Conservation (phyloP, 2,797 vertebrate genomes). For the Gobionotothen gibberifrons region DNA sequence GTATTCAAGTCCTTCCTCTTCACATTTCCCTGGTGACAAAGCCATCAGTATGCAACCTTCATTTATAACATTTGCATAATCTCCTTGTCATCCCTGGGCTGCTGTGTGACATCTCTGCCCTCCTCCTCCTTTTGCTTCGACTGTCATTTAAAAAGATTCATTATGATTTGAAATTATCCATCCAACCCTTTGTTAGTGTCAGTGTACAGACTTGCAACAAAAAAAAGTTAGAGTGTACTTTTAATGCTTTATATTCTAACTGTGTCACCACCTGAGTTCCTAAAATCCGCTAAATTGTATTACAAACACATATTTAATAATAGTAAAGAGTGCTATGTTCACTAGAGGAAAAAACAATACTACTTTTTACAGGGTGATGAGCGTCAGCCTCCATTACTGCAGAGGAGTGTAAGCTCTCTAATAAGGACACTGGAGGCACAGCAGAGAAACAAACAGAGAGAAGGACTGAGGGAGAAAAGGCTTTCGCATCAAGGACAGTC, state of each 20-base stretch:
- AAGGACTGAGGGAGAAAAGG: slow-evolving; percentile 34
- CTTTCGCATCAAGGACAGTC: slow-evolving; percentile 46
- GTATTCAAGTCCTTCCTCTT: slow-evolving; percentile 66
- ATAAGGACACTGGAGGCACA: slow-evolving; percentile 54
- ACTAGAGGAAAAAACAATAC: slow-evolving; percentile 1
- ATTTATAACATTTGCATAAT: slow-evolving; percentile 75
- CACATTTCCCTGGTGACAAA: slow-evolving; percentile 72
- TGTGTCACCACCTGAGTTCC: slow-evolving; percentile 16
- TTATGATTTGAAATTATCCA: slow-evolving; percentile 44
- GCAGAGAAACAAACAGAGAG: slow-evolving; percentile 32
- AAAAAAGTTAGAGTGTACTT: background rate
- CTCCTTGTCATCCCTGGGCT: slow-evolving; percentile 52
- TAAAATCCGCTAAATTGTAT: slow-evolving; percentile 27
- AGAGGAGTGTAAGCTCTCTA: slow-evolving; percentile 37
- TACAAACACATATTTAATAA: slow-evolving; percentile 21
- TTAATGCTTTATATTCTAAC: slow-evolving; percentile 6
- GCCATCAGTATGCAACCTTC: slow-evolving; percentile 52
- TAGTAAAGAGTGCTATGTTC: slow-evolving; percentile 9
- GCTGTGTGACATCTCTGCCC: slow-evolving; percentile 37
- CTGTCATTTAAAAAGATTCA: slow-evolving; percentile 58
- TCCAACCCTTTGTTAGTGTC: slow-evolving; percentile 12
- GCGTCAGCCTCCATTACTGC: slow-evolving; percentile 44
- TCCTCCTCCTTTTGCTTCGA: slow-evolving; percentile 34
- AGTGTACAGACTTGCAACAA: slow-evolving; percentile 6
- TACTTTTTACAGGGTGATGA: slow-evolving; percentile 44